Evolutionary conservation across 2,797 vertebrate species (phyloP).

Genomic region (Neosalanx taihuensis): DNA sequence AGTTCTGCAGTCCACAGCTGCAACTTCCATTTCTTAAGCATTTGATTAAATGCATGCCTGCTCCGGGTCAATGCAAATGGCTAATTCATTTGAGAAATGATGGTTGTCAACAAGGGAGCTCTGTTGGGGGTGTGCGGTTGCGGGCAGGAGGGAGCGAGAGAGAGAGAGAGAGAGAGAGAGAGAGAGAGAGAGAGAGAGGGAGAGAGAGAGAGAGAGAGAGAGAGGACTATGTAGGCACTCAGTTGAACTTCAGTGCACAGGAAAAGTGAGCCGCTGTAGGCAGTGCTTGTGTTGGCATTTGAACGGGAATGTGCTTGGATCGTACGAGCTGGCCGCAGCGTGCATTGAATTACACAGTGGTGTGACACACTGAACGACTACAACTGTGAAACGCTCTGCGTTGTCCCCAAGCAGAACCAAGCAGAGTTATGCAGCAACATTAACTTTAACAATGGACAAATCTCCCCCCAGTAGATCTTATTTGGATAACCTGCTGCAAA

Average conservation of each 20-base stretch:
- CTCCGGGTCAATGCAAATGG: constrained; percentile 31
- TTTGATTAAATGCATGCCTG: not conserved
- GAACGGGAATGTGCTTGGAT: constrained; percentile 80
- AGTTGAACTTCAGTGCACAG: constrained; percentile 74
- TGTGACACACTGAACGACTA: constrained; percentile 67
- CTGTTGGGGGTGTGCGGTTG: constrained; percentile 53
- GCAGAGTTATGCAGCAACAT: not conserved
- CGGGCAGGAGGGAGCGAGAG: constrained; percentile 9
- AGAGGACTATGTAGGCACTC: constrained; percentile 56
- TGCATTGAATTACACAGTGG: constrained; percentile 79
- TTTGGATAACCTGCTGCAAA: not conserved
- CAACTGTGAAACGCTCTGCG: constrained; percentile 63
- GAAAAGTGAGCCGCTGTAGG: constrained; percentile 77
- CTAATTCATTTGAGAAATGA: constrained; percentile 53
- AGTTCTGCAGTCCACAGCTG: not conserved
- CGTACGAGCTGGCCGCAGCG: constrained; percentile 77
- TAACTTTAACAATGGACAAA: not conserved
- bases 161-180: constrained; percentile 7
- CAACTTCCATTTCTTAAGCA: not conserved
- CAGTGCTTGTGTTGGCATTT: constrained; percentile 84
- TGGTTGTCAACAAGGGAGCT: constrained; percentile 63
- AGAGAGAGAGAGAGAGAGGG: constrained; percentile 9
- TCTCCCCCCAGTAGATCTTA: not conserved
- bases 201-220: constrained; percentile 15
- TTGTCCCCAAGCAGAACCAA: constrained; percentile 24